Percentiles rank a stretch among this genome's conserved stretches.
These are phyloP conservation scores for Phodopus roborovskii DNA, from an alignment of 2,113 vertebrate genomes.

Conservation along the genomic window DNA sequence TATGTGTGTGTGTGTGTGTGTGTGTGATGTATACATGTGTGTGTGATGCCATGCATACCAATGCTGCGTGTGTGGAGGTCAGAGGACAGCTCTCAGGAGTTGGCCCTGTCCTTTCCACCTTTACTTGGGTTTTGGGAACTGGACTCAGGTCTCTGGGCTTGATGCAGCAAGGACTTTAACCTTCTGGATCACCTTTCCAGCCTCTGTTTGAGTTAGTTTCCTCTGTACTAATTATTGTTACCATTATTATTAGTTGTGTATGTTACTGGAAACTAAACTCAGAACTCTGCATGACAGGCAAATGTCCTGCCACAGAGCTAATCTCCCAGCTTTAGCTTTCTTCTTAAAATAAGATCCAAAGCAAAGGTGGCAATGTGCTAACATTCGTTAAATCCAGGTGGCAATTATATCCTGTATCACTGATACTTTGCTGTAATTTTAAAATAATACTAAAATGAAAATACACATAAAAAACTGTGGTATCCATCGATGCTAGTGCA, in stretches of 20 bases:
- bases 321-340: neutral
- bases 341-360: constrained; percentile 50
- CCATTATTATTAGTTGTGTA: neutral
- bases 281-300: neutral
- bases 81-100: neutral
- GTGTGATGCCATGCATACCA: neutral
- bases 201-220: neutral
- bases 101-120: neutral
- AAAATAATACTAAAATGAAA: constrained; percentile 17
- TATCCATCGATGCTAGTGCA: neutral
- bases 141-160: neutral
- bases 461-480: neutral
- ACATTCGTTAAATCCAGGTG: constrained; percentile 30
- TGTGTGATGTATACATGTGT: neutral
- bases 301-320: neutral
- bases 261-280: neutral
- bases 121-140: neutral
- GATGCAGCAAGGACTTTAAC: neutral
- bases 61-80: neutral
- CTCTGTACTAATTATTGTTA: neutral
- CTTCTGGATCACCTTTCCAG: neutral
- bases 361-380: neutral
- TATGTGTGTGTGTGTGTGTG: neutral
- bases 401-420: neutral
- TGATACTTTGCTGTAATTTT: neutral